Base-by-base conservation (phyloP, 2,888 invertebrate species). In the Allygus modestus region DNA sequence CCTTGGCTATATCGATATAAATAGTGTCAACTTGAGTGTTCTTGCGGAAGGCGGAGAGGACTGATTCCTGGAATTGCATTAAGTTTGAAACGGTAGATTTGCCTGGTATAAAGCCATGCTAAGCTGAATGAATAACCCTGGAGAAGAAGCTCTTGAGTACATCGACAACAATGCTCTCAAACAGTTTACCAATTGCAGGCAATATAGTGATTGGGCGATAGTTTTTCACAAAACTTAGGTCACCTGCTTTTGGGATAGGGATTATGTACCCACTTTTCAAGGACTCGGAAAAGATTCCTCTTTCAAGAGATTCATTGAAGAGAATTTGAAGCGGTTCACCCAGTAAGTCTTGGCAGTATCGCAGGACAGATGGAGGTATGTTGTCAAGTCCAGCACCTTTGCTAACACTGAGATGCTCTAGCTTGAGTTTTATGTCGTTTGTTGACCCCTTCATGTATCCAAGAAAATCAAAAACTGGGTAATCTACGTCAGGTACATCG, bases 1-100 rank as follows among this genome's bases (percentile, higher is more conserved):
- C 51, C 28, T 79, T 79, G 31, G 79, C 51, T 12, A 79, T 43
- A 26, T 79, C 51, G 1, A 79, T 46, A 17, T 79, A 46, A 5
- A 51, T 11, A 0, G 31, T 11, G 23, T 51, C 79, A 20, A 79
- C 51, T 43, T 79, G 79, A n/a, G 23, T 54, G 33, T 46, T 33
- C 9, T 15, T n/a, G 0, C 28, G 51, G 26, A 79, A 79, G 51
- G 51, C 79, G 51, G 51, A n/a, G 11, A 51, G 28, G 7, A 79
- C 51, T 26, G 0, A 51, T 15, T 79, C 79, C 26, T 79, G 79
- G 37, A 79, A 51, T 5, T 26, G 51, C 23, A 79, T 51, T n/a
- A 79, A 23, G 43, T 51, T 79, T 2, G 46, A 31, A 1, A 20
- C 43, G 0, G 79, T 79, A 12, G 79, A 79, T 26, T 54, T 41